Percentiles rank a stretch among this genome's conserved stretches.
Conservation (phyloP, 1,140 invertebrate species). For the Anadara kagoshimensis region DNA sequence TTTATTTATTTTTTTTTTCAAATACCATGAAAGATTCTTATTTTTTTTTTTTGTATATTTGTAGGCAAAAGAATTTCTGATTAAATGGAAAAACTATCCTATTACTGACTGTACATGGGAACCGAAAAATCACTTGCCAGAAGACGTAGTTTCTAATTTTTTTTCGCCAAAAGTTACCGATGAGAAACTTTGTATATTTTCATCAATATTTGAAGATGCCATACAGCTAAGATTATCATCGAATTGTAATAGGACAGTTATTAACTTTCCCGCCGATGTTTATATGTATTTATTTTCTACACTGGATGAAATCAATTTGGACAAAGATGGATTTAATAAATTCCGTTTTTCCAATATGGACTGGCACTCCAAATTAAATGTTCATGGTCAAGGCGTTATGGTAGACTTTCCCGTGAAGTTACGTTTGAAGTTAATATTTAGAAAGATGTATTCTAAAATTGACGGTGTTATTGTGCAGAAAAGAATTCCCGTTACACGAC, state of each 20-base stretch:
- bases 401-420: neutral
- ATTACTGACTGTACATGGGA: too few species aligned
- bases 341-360: neutral
- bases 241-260: neutral
- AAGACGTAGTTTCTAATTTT: too few species aligned
- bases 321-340: neutral
- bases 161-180: neutral
- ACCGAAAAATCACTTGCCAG: too few species aligned
- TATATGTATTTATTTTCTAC: neutral
- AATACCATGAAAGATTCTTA: too few species aligned
- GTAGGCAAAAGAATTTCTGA: too few species aligned
- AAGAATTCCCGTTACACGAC: neutral
- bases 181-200: neutral
- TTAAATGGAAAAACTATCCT: too few species aligned
- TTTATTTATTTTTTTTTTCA: too few species aligned
- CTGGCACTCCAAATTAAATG: neutral
- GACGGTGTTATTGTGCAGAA: neutral
- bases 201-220: neutral
- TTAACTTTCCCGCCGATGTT: neutral
- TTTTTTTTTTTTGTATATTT: too few species aligned
- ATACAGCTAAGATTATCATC: neutral
- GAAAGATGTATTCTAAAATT: neutral
- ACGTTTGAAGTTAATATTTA: neutral
- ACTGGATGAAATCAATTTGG: neutral
- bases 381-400: neutral